These are phyloP conservation scores for Oscheius sp. DNA, from an alignment of 1,140 invertebrate genomes.

Conservation along the genomic window DNA sequence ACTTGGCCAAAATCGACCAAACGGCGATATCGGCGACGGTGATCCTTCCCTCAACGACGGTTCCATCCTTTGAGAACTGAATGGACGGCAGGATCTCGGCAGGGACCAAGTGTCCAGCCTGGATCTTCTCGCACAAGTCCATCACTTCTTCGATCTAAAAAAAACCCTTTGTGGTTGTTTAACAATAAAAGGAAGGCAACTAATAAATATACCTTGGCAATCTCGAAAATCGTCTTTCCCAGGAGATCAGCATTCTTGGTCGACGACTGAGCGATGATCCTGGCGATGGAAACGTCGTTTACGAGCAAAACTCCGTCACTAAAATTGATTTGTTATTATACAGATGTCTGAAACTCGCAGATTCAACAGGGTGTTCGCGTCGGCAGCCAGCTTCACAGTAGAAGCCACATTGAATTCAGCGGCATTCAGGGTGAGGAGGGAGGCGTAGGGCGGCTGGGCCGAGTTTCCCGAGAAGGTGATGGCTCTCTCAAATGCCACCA, in stretches of 20 bases:
- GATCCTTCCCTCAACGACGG: not conserved
- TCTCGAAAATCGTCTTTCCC: slow-evolving; percentile 7
- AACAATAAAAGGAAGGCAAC: not conserved
- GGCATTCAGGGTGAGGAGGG: slow-evolving; percentile 14
- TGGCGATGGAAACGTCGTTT: slow-evolving; percentile 26
- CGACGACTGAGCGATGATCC: slow-evolving; percentile 19
- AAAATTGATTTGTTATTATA: slow-evolving; percentile 1
- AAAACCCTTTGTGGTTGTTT: not conserved
- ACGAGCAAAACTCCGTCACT: slow-evolving; percentile 18
- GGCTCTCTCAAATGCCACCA: not conserved
- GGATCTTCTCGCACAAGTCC: not conserved
- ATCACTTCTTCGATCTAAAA: slow-evolving; percentile 13
- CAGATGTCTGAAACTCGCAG: slow-evolving; percentile 9
- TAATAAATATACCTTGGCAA: slow-evolving; percentile 5
- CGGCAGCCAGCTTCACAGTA: slow-evolving; percentile 12
- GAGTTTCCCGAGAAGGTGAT: not conserved
- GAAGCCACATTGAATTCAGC: slow-evolving; percentile 18
- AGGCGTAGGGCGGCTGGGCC: not conserved
- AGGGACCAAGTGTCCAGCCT: slow-evolving; percentile 1
- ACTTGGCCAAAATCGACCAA: slow-evolving; percentile 5
- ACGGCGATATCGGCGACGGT: slow-evolving; percentile 26
- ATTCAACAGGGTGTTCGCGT: not conserved
- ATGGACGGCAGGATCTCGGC: not conserved
- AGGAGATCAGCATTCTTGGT: slow-evolving; percentile 4
- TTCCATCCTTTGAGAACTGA: not conserved